Evolutionary conservation across 2,797 vertebrate species (phyloP), one percentile per base, ranked within the genome.

Genomic region (Chromobotia macracanthus): DNA sequence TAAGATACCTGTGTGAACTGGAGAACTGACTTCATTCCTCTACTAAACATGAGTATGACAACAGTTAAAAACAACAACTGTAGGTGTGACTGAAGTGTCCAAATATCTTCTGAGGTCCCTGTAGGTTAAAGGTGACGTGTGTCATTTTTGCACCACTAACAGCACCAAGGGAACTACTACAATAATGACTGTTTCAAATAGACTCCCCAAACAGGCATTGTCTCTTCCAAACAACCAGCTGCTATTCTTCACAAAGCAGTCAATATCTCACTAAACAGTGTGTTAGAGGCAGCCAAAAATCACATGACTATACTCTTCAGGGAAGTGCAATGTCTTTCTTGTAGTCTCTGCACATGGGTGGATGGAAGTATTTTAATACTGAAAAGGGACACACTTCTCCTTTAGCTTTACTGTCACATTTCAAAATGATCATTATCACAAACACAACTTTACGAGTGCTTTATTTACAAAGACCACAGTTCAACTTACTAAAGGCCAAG

Each of bases 381-480:
- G 13, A 44, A 44, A 28, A 76, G 55, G 13, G 8, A 64, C 21
- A 56, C 16, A 44, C 11, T 55, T 67, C 48, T 38, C 61, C 35
- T 55, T 55, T 55, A 55, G 41, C 21, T 55, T 44, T 55, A 53
- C 13, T 44, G 13, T 56, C 35, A 65, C 50, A 56, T 67, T 75
- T 65, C 0, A 15, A 19, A 53, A 44, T 13, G 15, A 56, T 38
- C 0, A 55, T 44, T 53, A 66, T 66, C 31, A 75, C 28, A 66
- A 55, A 55, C 35, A 31, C 55, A 69, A 72, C 56, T 63, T 66
- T 51, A 60, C 41, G 50, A 11, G 58, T 16, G 11, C 44, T 63
- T 63, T 74, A 73, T 50, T 74, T 74, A n/a, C n/a, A 64, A 21
- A 38, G 46, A 55, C 48, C 15, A 18, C 38, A 13, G 19, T 53